Base-by-base conservation (phyloP, 2,113 vertebrate species). In the Lasiurus borealis region DNA sequence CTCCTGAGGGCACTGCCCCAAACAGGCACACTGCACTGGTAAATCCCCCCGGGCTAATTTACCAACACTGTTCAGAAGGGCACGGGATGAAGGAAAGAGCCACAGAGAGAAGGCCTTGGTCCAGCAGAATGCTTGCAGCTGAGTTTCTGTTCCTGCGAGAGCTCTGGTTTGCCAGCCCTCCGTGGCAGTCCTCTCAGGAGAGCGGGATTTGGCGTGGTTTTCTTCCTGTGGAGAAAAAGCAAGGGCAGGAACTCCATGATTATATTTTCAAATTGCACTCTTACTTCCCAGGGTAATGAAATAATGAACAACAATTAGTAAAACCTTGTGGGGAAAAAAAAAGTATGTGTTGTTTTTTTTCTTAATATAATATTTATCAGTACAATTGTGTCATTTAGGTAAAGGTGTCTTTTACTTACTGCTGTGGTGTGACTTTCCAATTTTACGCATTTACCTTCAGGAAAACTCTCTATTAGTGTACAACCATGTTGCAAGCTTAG, bases 81-180 rank as follows among this genome's bases (percentile, higher is more conserved):
- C 97, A 88, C 85, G 77, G 93, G 97, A 94, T 50, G 69, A 7
- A 95, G 91, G 88, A 94, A 97, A 88, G 29, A 64, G 91, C 90
- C 85, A 84, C 27, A 91, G 95, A 95, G 96, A 95, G 46, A 95
- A 94, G 62, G 94, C n/a, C 76, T 97, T 96, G 97, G 94, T 95
- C 91, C 97, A 95, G 96, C 68, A 72, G 88, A 96, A 95, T 96
- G 95, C 97, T 96, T 96, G 94, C 97, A 98, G 96, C 97, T 98
- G 98, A 76, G 78, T 94, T 97, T 98, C 95, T 96, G 75, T 95
- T 97, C 97, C 94, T 97, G 27, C 68, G 62, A 94, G 93, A 95
- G 82, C 97, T 98, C 95, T 97, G 97, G 97, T 98, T 98, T 98
- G 98, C 98, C 93, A 95, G 94, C 85, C 31, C 8, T 94, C 98